Evolutionary conservation across 2,797 vertebrate genomes (phyloP).

Genomic region (Lates japonicus): DNA sequence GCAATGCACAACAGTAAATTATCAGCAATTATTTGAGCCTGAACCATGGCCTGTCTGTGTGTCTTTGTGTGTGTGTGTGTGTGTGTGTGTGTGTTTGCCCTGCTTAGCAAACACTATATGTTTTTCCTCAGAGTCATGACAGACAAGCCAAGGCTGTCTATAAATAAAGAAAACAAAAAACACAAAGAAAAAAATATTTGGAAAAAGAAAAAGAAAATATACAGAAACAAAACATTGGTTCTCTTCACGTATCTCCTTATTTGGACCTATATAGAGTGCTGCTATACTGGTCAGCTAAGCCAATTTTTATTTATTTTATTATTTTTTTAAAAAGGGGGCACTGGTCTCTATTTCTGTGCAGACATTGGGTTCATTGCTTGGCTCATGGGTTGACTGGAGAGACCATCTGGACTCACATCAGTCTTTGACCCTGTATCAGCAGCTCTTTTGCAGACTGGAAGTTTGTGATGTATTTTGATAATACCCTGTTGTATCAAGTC

Average conservation of each 20-base stretch:
- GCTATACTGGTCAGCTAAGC: slow-evolving; percentile 73
- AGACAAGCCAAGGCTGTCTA: slow-evolving; percentile 58
- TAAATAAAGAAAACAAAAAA: slow-evolving; percentile 77
- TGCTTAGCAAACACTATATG: slow-evolving; percentile 22
- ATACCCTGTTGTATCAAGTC: neutral
- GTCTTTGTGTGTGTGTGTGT: neutral
- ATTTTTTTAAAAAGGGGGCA: slow-evolving; percentile 21
- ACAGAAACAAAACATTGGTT: slow-evolving; percentile 63
- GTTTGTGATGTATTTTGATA: neutral
- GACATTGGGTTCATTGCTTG: slow-evolving; percentile 54
- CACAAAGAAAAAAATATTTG: slow-evolving; percentile 30
- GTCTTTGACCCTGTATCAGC: neutral
- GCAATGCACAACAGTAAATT: slow-evolving; percentile 77
- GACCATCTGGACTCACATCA: slow-evolving; percentile 16
- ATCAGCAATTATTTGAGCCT: slow-evolving; percentile 62
- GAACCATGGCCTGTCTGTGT: slow-evolving; percentile 9
- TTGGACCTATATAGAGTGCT: slow-evolving; percentile 63
- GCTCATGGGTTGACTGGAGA: slow-evolving; percentile 73
- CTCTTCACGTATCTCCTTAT: slow-evolving; percentile 52
- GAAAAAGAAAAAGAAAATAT: slow-evolving; percentile 47
- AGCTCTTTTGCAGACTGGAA: neutral
- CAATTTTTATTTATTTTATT: slow-evolving; percentile 39
- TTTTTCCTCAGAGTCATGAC: slow-evolving; percentile 31
- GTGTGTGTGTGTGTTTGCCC: neutral
- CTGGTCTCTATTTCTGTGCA: slow-evolving; percentile 64